Base-by-base conservation (phyloP, 2,888 invertebrate genomes). In the Conistra vaccinii region DNA sequence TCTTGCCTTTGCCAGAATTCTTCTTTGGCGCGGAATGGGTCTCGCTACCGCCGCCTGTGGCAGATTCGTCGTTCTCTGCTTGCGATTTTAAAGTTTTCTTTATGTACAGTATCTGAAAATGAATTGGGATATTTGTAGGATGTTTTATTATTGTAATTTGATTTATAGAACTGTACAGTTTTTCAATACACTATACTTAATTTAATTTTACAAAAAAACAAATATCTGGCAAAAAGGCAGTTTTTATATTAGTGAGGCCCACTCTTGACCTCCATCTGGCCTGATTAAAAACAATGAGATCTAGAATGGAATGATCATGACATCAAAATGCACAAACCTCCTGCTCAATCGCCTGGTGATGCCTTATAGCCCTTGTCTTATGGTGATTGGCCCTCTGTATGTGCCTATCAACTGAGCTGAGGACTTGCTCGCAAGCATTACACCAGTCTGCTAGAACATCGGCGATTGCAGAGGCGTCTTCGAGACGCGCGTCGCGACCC, bases 1-100 rank as follows among this genome's bases (percentile, higher is more conserved):
- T 97, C 96, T 98, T 93, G 95, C 97, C 97, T 97, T 98, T 92
- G 95, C 97, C 90, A 91, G 98, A 98, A 95, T 98, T 98, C 97
- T 98, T 98, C 96, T 97, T 98, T 20, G 95, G 95, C 85, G 95
- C 96, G 1, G 95, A 95, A 85, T 95, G 96, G 0, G 93, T 92
- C 76, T 96, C 96, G 35, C 94, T 93, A 66, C 95, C 93, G 72
- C 98, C 98, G 9, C 98, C 97, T 32, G 98, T 97, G 92, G 98
- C 98, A 26, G 98, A 97, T 90, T 99, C 99, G 86, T 99, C 99
- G n/a, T 97, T 97, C 88, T 98, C 99, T 86, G 97, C 97, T 90
- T 98, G 99, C 39, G 98, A 97, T 93, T 99, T 98, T 55, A 99
- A 95, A 1, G 98, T 98, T 95, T 99, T 99, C 96, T 99, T 99